phyloP scores from a whole-genome alignment of 2,113 vertebrate species.

The Narcine bancroftii region DNA sequence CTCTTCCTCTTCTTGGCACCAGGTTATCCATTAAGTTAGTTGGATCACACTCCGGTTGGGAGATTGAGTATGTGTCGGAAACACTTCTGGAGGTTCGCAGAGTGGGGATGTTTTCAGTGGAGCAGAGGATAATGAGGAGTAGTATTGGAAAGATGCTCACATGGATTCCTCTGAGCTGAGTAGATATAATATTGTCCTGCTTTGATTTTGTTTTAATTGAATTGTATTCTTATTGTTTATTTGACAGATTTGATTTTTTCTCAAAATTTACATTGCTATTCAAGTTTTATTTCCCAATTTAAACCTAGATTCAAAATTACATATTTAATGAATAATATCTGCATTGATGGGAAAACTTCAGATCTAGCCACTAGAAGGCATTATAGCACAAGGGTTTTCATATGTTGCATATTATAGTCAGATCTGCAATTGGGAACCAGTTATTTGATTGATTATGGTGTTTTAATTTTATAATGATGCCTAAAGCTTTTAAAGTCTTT shows the following conservation, averaged over 20 bases:
- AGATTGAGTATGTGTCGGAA: too few relatives aligned
- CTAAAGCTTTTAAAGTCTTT: neutral
- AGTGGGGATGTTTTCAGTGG: neutral
- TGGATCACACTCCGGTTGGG: neutral
- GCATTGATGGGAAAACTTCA: neutral
- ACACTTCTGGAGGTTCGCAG: neutral
- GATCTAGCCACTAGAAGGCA: constrained; percentile 21
- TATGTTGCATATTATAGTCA: neutral
- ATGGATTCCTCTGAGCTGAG: neutral
- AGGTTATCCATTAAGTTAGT: neutral
- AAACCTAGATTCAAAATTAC: neutral
- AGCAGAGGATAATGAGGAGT: neutral
- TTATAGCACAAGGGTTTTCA: neutral
- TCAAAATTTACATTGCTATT: neutral
- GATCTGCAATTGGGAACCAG: neutral
- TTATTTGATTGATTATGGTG: neutral
- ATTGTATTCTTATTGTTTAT: neutral
- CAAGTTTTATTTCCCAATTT: neutral
- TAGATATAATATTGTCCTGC: neutral
- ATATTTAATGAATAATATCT: neutral
- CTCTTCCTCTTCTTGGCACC: neutral
- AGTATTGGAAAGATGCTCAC: neutral
- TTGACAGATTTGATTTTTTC: neutral
- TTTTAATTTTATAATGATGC: constrained; percentile 24
- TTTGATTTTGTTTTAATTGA: neutral